These are phyloP conservation scores for Coecobrya sp. DNA, from an alignment of 2,888 invertebrate species.

Conservation along the genomic window DNA sequence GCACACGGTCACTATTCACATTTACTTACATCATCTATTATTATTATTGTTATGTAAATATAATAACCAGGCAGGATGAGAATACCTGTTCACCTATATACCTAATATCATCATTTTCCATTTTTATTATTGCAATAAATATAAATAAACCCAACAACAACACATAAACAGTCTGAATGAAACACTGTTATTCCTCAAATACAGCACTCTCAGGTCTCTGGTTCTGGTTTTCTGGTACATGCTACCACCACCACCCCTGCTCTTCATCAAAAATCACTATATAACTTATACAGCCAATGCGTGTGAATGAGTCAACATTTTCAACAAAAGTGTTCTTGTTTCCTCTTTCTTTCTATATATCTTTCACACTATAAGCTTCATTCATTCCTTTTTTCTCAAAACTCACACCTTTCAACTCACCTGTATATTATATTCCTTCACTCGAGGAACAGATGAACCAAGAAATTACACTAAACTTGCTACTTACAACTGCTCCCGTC, in stretches of 20 bases:
- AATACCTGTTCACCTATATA: conserved; percentile 60
- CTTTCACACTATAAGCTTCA: neutral
- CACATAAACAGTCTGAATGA: neutral
- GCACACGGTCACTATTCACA: conserved; percentile 20
- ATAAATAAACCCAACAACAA: conserved; percentile 34
- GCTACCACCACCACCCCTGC: neutral
- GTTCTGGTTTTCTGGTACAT: conserved; percentile 58
- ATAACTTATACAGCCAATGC: conserved; percentile 9
- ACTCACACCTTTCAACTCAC: neutral
- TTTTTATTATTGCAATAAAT: conserved; percentile 7
- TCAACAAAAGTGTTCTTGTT: conserved; percentile 40
- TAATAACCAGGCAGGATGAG: neutral
- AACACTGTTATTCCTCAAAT: neutral
- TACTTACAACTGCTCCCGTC: neutral
- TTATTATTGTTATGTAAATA: conserved; percentile 37
- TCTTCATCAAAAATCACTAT: neutral
- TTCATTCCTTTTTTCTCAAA: neutral
- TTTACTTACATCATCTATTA: neutral
- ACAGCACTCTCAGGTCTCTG: neutral
- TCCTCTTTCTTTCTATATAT: neutral
- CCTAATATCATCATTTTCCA: conserved; percentile 46
- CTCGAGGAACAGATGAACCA: neutral
- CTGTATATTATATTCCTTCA: no score
- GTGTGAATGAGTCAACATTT: conserved; percentile 53
- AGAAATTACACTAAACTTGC: neutral